Percentiles rank a stretch among this genome's conserved stretches.
These are phyloP conservation scores for Peromyscus nudipes DNA, from an alignment of 2,797 vertebrate species.

Conservation along the genomic window DNA sequence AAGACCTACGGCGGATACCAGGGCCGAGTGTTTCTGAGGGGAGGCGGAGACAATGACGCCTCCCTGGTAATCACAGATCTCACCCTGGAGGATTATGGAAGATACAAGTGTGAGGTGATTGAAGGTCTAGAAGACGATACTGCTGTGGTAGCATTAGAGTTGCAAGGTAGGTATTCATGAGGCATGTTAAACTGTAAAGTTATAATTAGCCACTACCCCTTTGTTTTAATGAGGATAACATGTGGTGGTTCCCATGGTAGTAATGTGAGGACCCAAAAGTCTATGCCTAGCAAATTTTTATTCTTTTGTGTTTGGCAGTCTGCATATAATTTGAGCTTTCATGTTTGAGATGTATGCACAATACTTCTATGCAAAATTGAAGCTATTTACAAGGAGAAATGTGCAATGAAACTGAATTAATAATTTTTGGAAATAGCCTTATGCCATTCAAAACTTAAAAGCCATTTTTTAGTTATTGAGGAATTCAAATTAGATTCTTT, in stretches of 20 bases:
- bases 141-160: slow-evolving; percentile 90
- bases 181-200: not conserved
- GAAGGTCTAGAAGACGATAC: slow-evolving; percentile 92
- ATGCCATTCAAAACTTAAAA: slow-evolving; percentile 63
- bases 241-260: slow-evolving; percentile 22
- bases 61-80: slow-evolving; percentile 92
- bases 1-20: slow-evolving; percentile 92
- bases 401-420: slow-evolving; percentile 61
- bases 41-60: slow-evolving; percentile 90
- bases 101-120: slow-evolving; percentile 95
- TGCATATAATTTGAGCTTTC: slow-evolving; percentile 39
- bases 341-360: slow-evolving; percentile 48
- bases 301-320: slow-evolving; percentile 28
- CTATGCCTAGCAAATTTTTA: not conserved
- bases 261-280: slow-evolving; percentile 19
- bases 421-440: slow-evolving; percentile 60
- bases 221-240: not conserved
- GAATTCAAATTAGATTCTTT: slow-evolving; percentile 55
- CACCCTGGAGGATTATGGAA: slow-evolving; percentile 92
- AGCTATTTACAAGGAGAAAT: slow-evolving; percentile 60
- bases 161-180: slow-evolving; percentile 87
- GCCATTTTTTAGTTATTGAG: slow-evolving; percentile 63
- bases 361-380: slow-evolving; percentile 30
- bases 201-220: not conserved
- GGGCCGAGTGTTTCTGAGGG: slow-evolving; percentile 89